Percentiles rank a stretch among this genome's conserved stretches.
Conservation (phyloP, 53 echinoderm and acorn worm species). For the Henricia sp. region DNA sequence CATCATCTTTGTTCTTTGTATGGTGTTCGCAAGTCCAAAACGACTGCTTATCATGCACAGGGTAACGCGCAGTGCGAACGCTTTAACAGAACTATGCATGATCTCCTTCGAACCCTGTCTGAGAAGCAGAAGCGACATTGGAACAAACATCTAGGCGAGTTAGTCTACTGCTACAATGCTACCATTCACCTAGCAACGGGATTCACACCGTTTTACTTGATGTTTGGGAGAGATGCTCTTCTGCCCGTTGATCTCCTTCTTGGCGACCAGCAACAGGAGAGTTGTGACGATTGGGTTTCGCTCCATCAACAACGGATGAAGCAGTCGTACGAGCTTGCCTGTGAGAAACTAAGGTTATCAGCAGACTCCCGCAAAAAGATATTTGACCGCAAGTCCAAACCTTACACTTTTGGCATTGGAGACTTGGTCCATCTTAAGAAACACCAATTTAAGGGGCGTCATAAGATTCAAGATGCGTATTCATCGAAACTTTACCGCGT, state of each 20-base stretch:
- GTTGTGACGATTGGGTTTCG: not conserved
- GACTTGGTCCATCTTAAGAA: conserved; percentile 11
- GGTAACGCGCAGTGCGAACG: too few species aligned
- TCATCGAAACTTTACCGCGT: conserved; percentile 5
- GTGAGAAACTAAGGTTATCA: not conserved
- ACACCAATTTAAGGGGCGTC: conserved; percentile 19
- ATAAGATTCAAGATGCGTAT: conserved; percentile 19
- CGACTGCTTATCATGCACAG: conserved; percentile 18
- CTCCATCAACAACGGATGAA: conserved; percentile 4
- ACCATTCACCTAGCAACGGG: conserved; percentile 11
- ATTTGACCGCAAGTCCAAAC: conserved; percentile 27
- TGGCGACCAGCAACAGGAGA: not conserved
- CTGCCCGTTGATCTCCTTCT: conserved; percentile 27
- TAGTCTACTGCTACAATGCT: conserved; percentile 19
- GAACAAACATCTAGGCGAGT: conserved; percentile 1
- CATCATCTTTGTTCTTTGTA: conserved; percentile 17
- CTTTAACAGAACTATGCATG: too few species aligned
- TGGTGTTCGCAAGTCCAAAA: conserved; percentile 7
- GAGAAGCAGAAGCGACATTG: conserved; percentile 12
- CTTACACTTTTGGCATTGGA: conserved; percentile 9
- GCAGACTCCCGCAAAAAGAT: conserved; percentile 19
- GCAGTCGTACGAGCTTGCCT: not conserved
- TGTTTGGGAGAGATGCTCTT: conserved; percentile 11
- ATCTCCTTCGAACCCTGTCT: conserved; percentile 4
- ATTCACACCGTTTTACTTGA: conserved; percentile 4